Evolutionary conservation across 1,140 invertebrate species (phyloP).

Genomic region (Caenorhabditis latens): DNA sequence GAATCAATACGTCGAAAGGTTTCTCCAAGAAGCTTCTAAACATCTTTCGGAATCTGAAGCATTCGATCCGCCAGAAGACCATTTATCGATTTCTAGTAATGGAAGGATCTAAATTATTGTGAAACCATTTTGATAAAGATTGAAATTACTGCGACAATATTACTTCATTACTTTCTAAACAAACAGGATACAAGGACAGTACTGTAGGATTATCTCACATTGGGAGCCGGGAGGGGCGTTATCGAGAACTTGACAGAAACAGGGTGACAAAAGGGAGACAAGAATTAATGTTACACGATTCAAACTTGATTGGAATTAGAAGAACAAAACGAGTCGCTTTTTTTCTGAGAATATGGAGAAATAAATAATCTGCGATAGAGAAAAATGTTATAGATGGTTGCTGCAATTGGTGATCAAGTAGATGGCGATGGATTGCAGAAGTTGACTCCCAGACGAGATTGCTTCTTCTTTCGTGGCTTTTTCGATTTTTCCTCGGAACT

Average conservation of each 20-base stretch:
- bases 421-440: conserved; percentile 9
- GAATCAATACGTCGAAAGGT: not conserved
- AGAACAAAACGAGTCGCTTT: not conserved
- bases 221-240: too few species aligned
- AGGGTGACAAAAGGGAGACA: not conserved
- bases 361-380: not conserved
- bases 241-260: too few species aligned
- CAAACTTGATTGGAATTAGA: not conserved
- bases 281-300: too few species aligned
- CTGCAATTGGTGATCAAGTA: not conserved
- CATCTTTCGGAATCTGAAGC: not conserved
- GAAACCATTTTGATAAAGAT: too few species aligned
- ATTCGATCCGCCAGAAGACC: not conserved
- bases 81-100: not conserved
- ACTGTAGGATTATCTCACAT: too few species aligned
- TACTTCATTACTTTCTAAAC: too few species aligned
- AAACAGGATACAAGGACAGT: too few species aligned
- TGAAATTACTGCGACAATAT: too few species aligned
- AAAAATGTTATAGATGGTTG: not conserved
- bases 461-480: conserved; percentile 34
- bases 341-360: not conserved
- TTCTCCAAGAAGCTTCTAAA: not conserved
- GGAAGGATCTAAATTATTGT: too few species aligned
- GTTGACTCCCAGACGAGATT: conserved; percentile 12
- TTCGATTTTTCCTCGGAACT: not conserved